Evolutionary conservation across 2,113 vertebrate species (phyloP).

Genomic region (Choloepus hoffmanni): DNA sequence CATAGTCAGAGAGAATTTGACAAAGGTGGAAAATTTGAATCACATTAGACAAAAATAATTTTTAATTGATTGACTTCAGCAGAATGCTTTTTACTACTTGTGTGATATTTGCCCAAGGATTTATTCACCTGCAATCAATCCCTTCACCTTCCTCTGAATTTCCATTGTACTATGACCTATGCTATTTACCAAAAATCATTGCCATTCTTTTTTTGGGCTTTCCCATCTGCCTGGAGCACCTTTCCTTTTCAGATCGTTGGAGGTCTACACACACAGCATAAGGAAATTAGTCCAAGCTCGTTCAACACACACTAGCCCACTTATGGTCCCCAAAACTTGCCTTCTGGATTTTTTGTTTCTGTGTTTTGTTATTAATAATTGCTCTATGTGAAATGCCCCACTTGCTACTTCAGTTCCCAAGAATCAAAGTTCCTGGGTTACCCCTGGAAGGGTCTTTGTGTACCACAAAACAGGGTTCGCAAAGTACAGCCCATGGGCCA

Average conservation of each 20-base stretch:
- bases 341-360: too few relatives aligned
- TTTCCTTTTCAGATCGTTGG: neutral
- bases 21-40: neutral
- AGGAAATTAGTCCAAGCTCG: too few relatives aligned
- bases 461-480: rapidly evolving
- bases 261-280: neutral
- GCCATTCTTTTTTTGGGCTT: neutral
- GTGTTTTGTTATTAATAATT: too few relatives aligned
- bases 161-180: neutral
- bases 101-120: neutral
- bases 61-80: neutral
- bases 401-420: too few relatives aligned
- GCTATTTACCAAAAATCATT: neutral
- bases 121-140: neutral
- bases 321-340: too few relatives aligned
- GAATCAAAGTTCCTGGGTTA: neutral
- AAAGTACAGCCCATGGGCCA: neutral
- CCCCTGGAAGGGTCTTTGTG: neutral
- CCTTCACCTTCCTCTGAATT: neutral
- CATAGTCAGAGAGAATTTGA: neutral
- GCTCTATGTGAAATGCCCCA: too few relatives aligned
- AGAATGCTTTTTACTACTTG: neutral
- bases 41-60: neutral
- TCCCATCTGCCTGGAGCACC: neutral
- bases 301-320: too few relatives aligned